phyloP scores from a whole-genome alignment of 2,797 vertebrate species.

The Pangasius macronema region DNA sequence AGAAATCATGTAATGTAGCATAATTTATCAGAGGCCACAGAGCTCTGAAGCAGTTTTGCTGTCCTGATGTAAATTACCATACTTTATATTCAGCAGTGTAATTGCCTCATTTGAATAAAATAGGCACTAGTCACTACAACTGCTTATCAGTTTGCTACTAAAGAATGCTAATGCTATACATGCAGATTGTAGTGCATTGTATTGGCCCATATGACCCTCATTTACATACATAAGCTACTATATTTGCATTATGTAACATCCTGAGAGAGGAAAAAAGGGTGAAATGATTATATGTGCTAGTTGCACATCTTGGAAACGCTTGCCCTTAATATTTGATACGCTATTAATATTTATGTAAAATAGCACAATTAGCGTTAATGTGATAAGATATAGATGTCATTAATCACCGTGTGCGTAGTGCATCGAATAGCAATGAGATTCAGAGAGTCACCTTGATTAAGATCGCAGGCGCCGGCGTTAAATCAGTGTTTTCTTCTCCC shows the following conservation, averaged over 20 bases:
- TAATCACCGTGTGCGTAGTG: constrained; percentile 50
- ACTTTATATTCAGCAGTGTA: constrained; percentile 58
- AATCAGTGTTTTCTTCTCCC: constrained; percentile 51
- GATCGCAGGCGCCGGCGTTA: constrained; percentile 41
- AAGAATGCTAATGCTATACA: constrained; percentile 70
- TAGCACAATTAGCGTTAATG: constrained; percentile 51
- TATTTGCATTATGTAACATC: constrained; percentile 36
- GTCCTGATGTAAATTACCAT: constrained; percentile 65
- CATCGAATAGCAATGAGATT: constrained; percentile 49
- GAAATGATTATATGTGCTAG: constrained; percentile 2
- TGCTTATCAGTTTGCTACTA: constrained; percentile 60
- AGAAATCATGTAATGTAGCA: constrained; percentile 49
- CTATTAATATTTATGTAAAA: constrained; percentile 59
- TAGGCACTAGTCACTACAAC: constrained; percentile 55
- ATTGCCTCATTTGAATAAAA: constrained; percentile 62
- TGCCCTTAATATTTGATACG: constrained; percentile 47
- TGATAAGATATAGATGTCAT: constrained; percentile 54
- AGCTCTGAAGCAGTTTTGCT: constrained; percentile 63
- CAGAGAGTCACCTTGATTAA: constrained; percentile 54
- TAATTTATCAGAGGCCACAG: constrained; percentile 66
- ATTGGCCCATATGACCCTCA: constrained; percentile 36
- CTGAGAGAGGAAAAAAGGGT: neutral
- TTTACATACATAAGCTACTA: constrained; percentile 26
- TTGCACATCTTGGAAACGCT: constrained; percentile 21
- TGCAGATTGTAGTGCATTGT: constrained; percentile 49